Conservation (phyloP, 2,888 invertebrate species). For the Cecidostiba fungosa region DNA sequence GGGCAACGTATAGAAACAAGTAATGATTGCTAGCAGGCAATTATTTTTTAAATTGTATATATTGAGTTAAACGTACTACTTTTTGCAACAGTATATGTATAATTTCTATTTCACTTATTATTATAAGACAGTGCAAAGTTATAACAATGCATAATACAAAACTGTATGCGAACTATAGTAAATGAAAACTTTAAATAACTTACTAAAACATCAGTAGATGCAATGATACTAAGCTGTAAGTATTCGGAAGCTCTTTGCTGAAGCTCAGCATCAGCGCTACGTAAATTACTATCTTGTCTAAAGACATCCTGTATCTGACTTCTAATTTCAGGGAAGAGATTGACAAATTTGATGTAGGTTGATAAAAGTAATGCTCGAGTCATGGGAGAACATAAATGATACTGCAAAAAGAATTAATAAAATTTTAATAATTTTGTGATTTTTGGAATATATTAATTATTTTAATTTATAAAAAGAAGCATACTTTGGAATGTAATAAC, state of each 20-base stretch:
- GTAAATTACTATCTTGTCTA: slow-evolving; percentile 95
- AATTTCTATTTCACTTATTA: too few species aligned
- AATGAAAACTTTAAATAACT: slow-evolving; percentile 66
- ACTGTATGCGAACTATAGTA: neutral
- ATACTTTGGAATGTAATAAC: slow-evolving; percentile 95
- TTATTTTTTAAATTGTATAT: neutral
- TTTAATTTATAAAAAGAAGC: slow-evolving; percentile 31
- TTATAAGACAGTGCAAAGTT: too few species aligned
- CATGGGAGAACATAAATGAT: slow-evolving; percentile 98
- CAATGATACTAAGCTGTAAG: slow-evolving; percentile 96
- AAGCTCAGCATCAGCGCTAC: slow-evolving; percentile 98
- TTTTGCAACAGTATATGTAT: neutral
- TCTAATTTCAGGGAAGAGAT: slow-evolving; percentile 99
- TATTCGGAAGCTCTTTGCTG: slow-evolving; percentile 99
- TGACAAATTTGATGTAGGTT: slow-evolving; percentile 99
- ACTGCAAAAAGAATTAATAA: slow-evolving; percentile 80
- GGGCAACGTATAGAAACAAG: too few species aligned
- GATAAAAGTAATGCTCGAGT: slow-evolving; percentile 97
- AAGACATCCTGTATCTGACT: slow-evolving; percentile 97
- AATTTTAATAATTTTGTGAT: slow-evolving; percentile 32
- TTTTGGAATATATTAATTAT: slow-evolving; percentile 20
- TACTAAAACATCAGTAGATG: slow-evolving; percentile 96
- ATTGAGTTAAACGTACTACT: neutral
- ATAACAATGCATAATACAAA: neutral
- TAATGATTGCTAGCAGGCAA: neutral